Conservation (phyloP, 2,797 vertebrate species). For the Denticeps clupeoides region DNA sequence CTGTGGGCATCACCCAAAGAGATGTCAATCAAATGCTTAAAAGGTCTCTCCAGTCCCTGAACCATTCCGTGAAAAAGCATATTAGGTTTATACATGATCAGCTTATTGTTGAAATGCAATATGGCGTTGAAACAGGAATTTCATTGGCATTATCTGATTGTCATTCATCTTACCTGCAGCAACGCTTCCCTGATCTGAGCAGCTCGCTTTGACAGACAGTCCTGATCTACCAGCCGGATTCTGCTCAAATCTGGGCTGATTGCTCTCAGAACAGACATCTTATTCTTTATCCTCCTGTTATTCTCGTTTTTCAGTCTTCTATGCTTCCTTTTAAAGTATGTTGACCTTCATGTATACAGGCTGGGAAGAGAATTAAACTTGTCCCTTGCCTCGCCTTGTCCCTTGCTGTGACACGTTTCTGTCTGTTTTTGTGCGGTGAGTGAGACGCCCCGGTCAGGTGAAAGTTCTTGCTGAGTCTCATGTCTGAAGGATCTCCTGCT, state of each 20-base stretch:
- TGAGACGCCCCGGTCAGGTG: no score
- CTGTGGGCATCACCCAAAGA: conserved; percentile 41
- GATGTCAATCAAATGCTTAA: conserved; percentile 42
- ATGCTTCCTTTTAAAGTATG: neutral
- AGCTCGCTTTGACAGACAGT: conserved; percentile 17
- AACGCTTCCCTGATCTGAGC: conserved; percentile 39
- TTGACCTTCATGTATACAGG: no score
- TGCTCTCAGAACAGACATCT: conserved; percentile 24
- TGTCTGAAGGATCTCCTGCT: no score
- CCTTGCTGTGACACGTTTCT: no score
- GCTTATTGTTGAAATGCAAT: no score
- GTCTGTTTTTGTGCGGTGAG: no score
- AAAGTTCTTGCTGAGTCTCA: no score
- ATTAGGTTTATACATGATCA: no score
- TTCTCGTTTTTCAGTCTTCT: neutral
- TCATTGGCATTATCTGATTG: no score
- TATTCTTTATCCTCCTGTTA: neutral
- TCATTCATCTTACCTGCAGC: conserved; percentile 36
- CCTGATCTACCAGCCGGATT: conserved; percentile 7
- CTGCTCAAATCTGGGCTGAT: conserved; percentile 23
- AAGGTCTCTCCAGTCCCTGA: conserved; percentile 45
- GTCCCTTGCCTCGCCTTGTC: no score
- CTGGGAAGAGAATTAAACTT: no score
- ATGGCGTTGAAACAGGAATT: no score
- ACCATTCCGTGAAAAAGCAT: neutral